Evolutionary conservation across 35 echinoderm and acorn worm genomes (phyloP).

Genomic region (Amphiura filiformis): DNA sequence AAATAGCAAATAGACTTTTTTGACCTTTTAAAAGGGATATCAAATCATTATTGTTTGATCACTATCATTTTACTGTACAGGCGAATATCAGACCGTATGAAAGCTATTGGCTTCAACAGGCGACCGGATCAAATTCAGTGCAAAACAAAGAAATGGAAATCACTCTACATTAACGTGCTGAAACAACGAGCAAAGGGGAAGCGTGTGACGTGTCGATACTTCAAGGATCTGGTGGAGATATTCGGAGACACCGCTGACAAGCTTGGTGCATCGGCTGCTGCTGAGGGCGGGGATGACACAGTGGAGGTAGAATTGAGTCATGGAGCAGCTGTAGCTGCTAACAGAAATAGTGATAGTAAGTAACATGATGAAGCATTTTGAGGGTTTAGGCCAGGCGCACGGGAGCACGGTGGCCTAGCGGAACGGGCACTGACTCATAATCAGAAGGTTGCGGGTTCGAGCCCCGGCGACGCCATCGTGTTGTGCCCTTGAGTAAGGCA

Average conservation of each 20-base stretch:
- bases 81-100: not conserved
- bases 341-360: too few species aligned
- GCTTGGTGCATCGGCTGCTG: not conserved
- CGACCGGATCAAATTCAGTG: not conserved
- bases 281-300: not conserved
- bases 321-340: not conserved
- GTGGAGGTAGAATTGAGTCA: not conserved
- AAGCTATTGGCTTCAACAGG: not conserved
- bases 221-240: not conserved
- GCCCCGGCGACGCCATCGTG: too few species aligned
- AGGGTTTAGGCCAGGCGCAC: too few species aligned
- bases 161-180: not conserved
- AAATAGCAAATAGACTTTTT: too few species aligned
- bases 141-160: constrained; percentile 3
- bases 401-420: too few species aligned
- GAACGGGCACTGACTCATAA: too few species aligned
- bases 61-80: not conserved
- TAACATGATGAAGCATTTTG: too few species aligned
- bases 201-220: not conserved
- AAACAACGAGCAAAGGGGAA: not conserved
- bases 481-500: too few species aligned
- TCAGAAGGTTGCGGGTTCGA: too few species aligned
- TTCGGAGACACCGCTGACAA: not conserved
- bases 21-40: too few species aligned
- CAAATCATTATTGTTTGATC: too few species aligned